Conservation (phyloP, 1,140 invertebrate species). For the Zeugodacus cucurbitae region DNA sequence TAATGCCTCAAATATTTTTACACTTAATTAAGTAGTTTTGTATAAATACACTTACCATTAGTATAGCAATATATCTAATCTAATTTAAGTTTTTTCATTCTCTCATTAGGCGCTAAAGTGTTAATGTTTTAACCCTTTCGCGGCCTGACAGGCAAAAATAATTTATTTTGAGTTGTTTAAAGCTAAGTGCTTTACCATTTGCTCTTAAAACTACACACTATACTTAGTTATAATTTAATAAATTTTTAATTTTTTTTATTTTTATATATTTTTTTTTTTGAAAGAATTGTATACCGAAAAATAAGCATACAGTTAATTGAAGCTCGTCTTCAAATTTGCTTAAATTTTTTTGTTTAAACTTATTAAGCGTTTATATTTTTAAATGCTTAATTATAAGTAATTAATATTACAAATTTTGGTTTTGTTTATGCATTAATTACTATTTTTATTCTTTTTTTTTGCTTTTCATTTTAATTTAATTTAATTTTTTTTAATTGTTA, state of each 20-base stretch:
- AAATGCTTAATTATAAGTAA: not conserved
- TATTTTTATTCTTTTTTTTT: not conserved
- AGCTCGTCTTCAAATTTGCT: slow-evolving; percentile 14
- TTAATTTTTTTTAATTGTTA: not conserved
- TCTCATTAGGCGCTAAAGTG: not conserved
- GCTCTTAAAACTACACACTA: not conserved
- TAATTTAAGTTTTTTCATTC: not conserved
- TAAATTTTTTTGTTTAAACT: slow-evolving; percentile 29
- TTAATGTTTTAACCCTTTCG: not conserved
- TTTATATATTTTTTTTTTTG: not conserved
- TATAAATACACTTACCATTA: not conserved
- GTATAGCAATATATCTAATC: not conserved
- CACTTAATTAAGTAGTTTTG: not conserved
- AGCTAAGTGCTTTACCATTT: slow-evolving; percentile 1
- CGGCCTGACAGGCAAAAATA: not conserved
- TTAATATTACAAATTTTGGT: not conserved
- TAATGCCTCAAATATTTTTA: not conserved
- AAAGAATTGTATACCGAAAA: not conserved
- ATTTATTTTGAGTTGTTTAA: not conserved
- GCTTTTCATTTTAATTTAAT: not conserved
- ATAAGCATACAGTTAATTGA: not conserved
- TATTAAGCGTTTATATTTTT: slow-evolving; percentile 9
- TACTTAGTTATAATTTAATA: not conserved
- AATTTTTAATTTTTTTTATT: not conserved
- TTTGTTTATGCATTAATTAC: not conserved